Conservation (phyloP, 1,140 invertebrate genomes). For the Anoplolepis gracilipes region DNA sequence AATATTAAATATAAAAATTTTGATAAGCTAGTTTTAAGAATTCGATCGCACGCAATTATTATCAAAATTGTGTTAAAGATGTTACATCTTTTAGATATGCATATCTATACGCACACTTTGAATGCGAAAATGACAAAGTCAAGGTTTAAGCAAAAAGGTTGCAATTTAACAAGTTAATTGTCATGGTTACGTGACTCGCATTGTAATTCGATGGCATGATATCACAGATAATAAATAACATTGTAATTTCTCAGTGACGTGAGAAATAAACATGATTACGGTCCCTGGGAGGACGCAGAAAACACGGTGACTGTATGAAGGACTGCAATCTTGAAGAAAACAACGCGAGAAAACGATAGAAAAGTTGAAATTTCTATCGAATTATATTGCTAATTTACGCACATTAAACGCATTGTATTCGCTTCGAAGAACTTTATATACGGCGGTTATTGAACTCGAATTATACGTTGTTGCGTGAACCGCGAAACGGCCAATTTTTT, state of each 20-base stretch:
- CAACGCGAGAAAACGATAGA: not conserved
- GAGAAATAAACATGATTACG: not conserved
- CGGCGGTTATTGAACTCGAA: conserved; percentile 31
- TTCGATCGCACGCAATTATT: no score
- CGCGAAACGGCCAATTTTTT: conserved; percentile 41
- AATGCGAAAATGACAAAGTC: not conserved
- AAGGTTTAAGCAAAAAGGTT: conserved; percentile 16
- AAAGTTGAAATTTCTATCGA: not conserved
- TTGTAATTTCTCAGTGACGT: not conserved
- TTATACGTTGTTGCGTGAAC: not conserved
- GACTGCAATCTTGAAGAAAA: not conserved
- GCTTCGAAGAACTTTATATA: not conserved
- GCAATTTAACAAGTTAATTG: conserved; percentile 21
- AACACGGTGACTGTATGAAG: not conserved
- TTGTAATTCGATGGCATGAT: not conserved
- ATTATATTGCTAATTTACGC: not conserved
- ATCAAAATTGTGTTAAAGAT: no score
- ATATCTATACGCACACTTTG: no score
- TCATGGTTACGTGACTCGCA: conserved; percentile 31
- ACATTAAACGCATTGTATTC: conserved; percentile 2
- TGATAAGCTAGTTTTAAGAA: no score
- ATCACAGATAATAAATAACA: conserved; percentile 33
- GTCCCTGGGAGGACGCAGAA: not conserved
- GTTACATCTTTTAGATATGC: no score
- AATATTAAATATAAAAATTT: no score